These are phyloP conservation scores for Elaphurus davidianus DNA, from an alignment of 2,113 vertebrate species.

Conservation along the genomic window DNA sequence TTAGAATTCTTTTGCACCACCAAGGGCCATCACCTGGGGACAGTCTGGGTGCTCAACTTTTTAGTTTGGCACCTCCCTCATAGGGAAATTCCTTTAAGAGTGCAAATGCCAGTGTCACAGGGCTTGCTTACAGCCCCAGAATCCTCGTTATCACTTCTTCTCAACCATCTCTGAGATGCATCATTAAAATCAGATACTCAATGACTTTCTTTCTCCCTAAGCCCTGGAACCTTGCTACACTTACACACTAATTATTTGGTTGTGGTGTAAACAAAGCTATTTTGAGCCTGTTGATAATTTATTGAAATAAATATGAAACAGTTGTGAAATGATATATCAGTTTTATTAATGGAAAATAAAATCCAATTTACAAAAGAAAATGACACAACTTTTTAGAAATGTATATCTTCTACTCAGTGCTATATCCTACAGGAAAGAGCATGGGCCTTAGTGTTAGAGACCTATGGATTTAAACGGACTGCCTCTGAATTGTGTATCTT, in stretches of 20 bases:
- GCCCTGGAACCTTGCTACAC: not conserved
- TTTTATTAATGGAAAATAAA: slow-evolving; percentile 17
- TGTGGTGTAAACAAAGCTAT: not conserved
- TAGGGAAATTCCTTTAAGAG: not conserved
- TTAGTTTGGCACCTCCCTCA: not conserved
- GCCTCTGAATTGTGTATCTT: not conserved
- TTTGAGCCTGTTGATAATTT: not conserved
- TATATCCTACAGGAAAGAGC: not conserved
- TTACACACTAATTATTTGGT: not conserved
- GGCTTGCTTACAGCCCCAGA: not conserved
- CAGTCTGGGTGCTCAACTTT: not conserved
- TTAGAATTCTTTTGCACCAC: not conserved
- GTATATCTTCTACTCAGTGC: not conserved
- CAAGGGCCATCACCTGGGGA: not conserved
- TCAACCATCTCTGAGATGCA: not conserved
- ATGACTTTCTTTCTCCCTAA: not conserved
- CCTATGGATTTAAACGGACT: not conserved
- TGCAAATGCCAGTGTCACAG: not conserved
- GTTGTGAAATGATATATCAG: not conserved
- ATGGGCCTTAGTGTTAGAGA: not conserved
- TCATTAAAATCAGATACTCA: not conserved
- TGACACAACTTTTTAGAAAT: slow-evolving; percentile 8
- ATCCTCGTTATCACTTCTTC: not conserved
- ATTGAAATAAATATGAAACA: slow-evolving; percentile 11
- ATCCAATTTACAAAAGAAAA: slow-evolving; percentile 17